These are phyloP conservation scores for Theristicus caerulescens DNA, from an alignment of 2,113 vertebrate genomes.

Conservation along the genomic window DNA sequence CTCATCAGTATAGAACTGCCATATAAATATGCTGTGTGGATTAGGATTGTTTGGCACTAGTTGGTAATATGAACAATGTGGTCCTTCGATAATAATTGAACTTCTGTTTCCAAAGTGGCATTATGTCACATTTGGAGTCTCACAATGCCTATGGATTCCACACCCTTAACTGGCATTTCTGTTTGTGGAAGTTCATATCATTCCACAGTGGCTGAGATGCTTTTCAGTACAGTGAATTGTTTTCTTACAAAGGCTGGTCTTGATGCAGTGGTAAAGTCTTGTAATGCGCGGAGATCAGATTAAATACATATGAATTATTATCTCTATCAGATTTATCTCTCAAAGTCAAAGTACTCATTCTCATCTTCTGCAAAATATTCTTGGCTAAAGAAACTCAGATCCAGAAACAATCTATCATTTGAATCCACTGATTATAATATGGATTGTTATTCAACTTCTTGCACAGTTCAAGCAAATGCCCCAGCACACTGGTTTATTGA, in stretches of 20 bases:
- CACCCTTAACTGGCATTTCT: constrained; percentile 36
- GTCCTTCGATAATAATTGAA: background rate
- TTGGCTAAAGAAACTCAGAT: constrained; percentile 68
- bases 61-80: background rate
- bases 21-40: background rate
- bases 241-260: constrained; percentile 49
- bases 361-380: constrained; percentile 72
- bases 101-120: constrained; percentile 1
- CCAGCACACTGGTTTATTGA: constrained; percentile 61
- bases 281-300: constrained; percentile 65
- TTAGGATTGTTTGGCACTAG: background rate
- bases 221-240: constrained; percentile 64
- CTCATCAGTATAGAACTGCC: background rate
- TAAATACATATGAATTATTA: constrained; percentile 72
- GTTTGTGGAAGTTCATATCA: constrained; percentile 29
- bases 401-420: constrained; percentile 71
- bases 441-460: constrained; percentile 65
- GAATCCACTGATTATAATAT: constrained; percentile 67
- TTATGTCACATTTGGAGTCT: constrained; percentile 20
- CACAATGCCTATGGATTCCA: background rate
- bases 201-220: constrained; percentile 37
- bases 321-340: constrained; percentile 66
- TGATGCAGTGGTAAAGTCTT: constrained; percentile 49
- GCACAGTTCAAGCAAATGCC: constrained; percentile 58
- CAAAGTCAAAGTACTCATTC: constrained; percentile 70